phyloP scores from a whole-genome alignment of 2,888 invertebrate species.

The Drosophila paracracens region DNA sequence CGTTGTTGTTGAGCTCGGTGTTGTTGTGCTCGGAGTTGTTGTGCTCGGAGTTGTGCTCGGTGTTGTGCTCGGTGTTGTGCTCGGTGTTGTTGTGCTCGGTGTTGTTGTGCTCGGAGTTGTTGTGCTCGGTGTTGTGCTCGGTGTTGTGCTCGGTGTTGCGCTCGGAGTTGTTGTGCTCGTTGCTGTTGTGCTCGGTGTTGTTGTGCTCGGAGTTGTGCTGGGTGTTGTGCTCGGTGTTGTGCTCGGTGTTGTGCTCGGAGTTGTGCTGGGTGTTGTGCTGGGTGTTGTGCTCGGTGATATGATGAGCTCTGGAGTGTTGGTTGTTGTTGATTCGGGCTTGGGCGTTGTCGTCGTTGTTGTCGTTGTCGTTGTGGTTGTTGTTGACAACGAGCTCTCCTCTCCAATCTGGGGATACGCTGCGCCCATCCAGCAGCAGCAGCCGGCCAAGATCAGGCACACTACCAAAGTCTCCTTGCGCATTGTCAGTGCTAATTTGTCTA shows the following conservation, averaged over 20 bases:
- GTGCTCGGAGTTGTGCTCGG: not conserved
- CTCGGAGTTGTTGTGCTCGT: not conserved
- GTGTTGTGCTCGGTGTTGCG: not conserved
- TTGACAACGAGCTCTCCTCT: not conserved
- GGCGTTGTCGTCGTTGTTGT: conserved; percentile 16
- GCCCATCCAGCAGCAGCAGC: conserved; percentile 30
- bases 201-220: not conserved
- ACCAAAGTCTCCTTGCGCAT: conserved; percentile 44
- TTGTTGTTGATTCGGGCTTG: conserved; percentile 2
- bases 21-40: not conserved
- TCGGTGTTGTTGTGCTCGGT: conserved; percentile 1
- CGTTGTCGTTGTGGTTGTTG: conserved; percentile 8
- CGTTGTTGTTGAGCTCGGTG: not conserved
- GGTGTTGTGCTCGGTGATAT: not conserved
- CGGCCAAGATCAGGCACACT: conserved; percentile 43
- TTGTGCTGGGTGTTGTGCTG: not conserved
- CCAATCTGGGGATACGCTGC: conserved; percentile 36
- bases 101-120: conserved; percentile 7
- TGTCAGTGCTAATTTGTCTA: conserved; percentile 28
- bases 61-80: not conserved
- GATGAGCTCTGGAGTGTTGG: conserved; percentile 5
- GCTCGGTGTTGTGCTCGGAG: not conserved
- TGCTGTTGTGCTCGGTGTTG: not conserved
- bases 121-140: not conserved
- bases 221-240: not conserved